Base-by-base conservation (phyloP, 2,888 invertebrate species). In the Pyrochroa serraticornis region DNA sequence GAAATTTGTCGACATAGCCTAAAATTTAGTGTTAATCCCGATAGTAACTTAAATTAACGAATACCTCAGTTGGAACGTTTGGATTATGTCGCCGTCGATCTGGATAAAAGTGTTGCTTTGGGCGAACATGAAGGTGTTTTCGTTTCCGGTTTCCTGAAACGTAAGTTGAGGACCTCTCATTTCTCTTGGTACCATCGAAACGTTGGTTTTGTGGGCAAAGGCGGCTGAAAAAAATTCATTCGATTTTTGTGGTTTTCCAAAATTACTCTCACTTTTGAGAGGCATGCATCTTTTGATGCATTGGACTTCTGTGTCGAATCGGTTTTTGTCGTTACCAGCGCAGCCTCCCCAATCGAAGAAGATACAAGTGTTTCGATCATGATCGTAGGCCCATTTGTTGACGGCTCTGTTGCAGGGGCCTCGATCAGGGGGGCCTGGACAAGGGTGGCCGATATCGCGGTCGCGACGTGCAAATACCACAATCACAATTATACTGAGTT, bases 101-200 rank as follows among this genome's bases (percentile, higher is more conserved):
- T 94, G 93, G 73, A 95, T 93, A 77, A 90, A 94, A 2, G 94
- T 93, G 73, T 94, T 93, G 66, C 91, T 92, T 74, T 93, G 90
- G 12, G 93, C 92, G 78, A 94, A 94, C 87, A 94, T 92, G 77
- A 94, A 95, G n/a, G 91, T 92, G 72, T 88, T 88, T 67, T 91
- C 87, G 71, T 90, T 86, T 1, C 92, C 93, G 3, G 92, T 91
- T 79, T 93, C 93, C 70, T 90, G 90, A 74, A 94, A 93, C 0
- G 93, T 92, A 42, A 93, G 81, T 75, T 91, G 90, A 65, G 91
- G 84, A 49, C 92, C 92, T 62, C 93, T 82, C 66, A 88, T 85
- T 68, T 89, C 87, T 49, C 86, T 85, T 1, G 92, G 90, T 67
- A 91, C 84, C 0, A 90, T 86, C 0, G 87, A 85, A 66, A 22